Conservation (phyloP, 2,113 vertebrate species). For the Dasypus novemcinctus region DNA sequence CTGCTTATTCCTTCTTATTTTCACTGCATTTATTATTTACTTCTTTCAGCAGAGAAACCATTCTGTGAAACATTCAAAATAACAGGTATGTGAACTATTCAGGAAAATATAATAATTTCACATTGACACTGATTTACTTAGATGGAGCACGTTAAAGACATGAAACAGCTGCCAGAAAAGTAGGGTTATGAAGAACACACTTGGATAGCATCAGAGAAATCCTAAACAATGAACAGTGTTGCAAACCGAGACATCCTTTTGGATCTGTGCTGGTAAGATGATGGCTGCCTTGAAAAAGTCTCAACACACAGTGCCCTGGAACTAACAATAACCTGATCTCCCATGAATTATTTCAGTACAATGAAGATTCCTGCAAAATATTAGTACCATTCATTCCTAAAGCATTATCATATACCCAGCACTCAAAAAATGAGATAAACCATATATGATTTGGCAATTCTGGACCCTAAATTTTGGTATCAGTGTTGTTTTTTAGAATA, state of each 20-base stretch:
- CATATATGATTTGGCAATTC: not conserved
- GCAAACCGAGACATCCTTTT: not conserved
- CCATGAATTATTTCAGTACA: not conserved
- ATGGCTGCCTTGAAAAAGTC: not conserved
- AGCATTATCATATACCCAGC: not conserved
- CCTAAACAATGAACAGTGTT: not conserved
- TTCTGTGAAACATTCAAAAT: conserved; percentile 41
- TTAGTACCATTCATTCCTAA: not conserved
- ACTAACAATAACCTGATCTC: not conserved
- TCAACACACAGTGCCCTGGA: not conserved
- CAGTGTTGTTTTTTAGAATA: not conserved
- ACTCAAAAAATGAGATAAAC: not conserved
- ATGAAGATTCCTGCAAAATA: not conserved
- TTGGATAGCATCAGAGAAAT: not conserved
- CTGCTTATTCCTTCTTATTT: conserved; percentile 64
- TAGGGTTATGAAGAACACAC: conserved; percentile 11
- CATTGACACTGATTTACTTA: not conserved
- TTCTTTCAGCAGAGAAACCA: not conserved
- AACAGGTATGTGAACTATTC: conserved; percentile 3
- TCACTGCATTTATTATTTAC: conserved; percentile 59
- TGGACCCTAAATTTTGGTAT: not conserved
- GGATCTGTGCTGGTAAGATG: not conserved
- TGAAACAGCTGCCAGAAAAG: conserved; percentile 25
- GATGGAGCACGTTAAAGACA: not conserved
- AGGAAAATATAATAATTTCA: conserved; percentile 44